These are phyloP conservation scores for Lacerta bilineata DNA, from an alignment of 2,797 vertebrate genomes.

Conservation along the genomic window DNA sequence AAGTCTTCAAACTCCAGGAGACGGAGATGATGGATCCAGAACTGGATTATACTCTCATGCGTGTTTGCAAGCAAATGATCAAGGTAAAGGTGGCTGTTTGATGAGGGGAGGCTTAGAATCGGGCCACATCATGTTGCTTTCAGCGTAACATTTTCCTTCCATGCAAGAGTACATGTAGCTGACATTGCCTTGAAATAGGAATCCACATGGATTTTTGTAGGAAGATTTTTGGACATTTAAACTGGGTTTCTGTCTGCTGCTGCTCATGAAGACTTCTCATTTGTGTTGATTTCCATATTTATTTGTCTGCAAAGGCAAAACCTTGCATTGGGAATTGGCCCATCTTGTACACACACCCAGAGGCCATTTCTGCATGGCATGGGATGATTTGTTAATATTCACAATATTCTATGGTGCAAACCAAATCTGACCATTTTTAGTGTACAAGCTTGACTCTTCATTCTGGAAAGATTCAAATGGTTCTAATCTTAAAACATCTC, in stretches of 20 bases:
- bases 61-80: constrained; percentile 98
- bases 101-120: neutral
- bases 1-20: constrained; percentile 96
- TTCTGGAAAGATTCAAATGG: neutral
- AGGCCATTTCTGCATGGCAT: neutral
- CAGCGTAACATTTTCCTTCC: neutral
- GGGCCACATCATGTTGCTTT: neutral
- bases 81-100: constrained; percentile 80
- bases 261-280: neutral
- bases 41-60: constrained; percentile 96
- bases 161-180: neutral
- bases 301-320: neutral
- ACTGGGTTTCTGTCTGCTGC: neutral
- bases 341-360: neutral
- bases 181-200: neutral
- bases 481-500: neutral
- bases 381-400: neutral
- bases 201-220: neutral
- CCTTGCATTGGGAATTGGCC: neutral
- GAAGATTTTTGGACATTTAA: neutral
- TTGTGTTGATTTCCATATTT: neutral
- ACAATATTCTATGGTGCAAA: neutral
- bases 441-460: neutral
- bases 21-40: constrained; percentile 98
- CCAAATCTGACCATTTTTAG: neutral